phyloP scores from a whole-genome alignment of 2,797 vertebrate species.

The Paratrypauchen microcephalus region DNA sequence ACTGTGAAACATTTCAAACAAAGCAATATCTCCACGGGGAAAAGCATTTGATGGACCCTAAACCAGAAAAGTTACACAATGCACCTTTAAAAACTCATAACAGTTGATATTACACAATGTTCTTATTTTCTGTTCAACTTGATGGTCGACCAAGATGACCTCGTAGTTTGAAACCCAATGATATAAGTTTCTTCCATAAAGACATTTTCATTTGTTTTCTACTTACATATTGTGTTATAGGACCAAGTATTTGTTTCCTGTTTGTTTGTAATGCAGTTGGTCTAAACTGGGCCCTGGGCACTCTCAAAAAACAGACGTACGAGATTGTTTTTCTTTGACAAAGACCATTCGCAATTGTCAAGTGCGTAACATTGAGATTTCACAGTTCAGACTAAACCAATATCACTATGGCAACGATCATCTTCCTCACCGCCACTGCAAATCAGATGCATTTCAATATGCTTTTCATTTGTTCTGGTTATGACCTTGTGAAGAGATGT shows the following conservation, averaged over 20 bases:
- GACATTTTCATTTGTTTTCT: background rate
- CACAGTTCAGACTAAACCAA: constrained; percentile 1
- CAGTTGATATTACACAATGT: no score
- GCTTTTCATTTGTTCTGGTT: constrained; percentile 2
- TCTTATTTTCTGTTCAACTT: background rate
- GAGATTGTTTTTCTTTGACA: constrained; percentile 12
- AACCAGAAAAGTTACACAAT: no score
- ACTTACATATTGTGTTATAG: background rate
- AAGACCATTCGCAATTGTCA: constrained; percentile 1
- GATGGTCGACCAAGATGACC: background rate
- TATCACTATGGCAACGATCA: background rate
- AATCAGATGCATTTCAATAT: constrained; percentile 4
- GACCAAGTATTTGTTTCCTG: background rate
- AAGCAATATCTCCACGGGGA: no score
- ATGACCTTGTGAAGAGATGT: background rate
- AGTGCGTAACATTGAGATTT: constrained; percentile 11
- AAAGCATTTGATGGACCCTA: no score
- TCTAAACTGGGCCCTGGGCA: background rate
- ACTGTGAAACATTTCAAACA: no score
- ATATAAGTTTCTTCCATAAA: background rate
- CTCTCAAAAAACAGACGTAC: background rate
- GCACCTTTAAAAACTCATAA: no score
- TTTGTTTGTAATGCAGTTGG: background rate
- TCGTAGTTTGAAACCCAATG: background rate
- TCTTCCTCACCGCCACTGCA: background rate